phyloP scores from a whole-genome alignment of 1,140 invertebrate species.

The Drosophila navojoa region DNA sequence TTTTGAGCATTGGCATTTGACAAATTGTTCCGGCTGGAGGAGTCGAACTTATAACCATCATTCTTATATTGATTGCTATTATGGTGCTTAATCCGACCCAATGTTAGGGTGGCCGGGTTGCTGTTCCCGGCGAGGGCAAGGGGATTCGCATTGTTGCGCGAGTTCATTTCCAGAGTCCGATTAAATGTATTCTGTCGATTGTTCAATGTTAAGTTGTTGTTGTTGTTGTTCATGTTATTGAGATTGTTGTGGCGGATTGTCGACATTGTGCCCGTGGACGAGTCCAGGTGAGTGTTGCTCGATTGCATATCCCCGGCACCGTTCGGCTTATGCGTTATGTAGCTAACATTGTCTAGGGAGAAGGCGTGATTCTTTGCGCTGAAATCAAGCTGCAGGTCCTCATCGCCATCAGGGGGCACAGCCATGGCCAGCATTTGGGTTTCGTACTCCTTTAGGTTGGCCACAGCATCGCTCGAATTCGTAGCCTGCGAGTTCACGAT shows the following conservation, averaged over 20 bases:
- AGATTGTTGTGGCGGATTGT: constrained; percentile 85
- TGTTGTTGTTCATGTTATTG: constrained; percentile 84
- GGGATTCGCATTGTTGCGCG: constrained; percentile 82
- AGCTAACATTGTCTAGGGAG: constrained; percentile 92
- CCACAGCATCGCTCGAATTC: constrained; percentile 77
- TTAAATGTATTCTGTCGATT: constrained; percentile 84
- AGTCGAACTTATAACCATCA: constrained; percentile 77
- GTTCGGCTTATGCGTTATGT: constrained; percentile 91
- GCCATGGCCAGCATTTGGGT: constrained; percentile 96
- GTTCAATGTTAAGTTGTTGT: constrained; percentile 81
- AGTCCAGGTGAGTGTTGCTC: constrained; percentile 92
- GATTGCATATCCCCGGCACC: constrained; percentile 86
- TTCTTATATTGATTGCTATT: constrained; percentile 82
- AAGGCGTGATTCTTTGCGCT: constrained; percentile 94
- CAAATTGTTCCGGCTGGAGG: constrained; percentile 75
- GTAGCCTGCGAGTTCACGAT: constrained; percentile 87
- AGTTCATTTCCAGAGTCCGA: constrained; percentile 81
- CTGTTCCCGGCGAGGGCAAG: constrained; percentile 60
- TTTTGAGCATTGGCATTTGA: constrained; percentile 80
- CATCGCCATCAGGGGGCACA: constrained; percentile 91
- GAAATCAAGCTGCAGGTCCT: constrained; percentile 93
- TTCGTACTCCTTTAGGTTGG: constrained; percentile 91
- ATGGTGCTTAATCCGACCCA: constrained; percentile 80
- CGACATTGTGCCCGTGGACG: constrained; percentile 90
- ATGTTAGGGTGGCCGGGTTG: constrained; percentile 75